Base-by-base conservation (phyloP, 1,140 invertebrate species). In the Halotydeus destructor region DNA sequence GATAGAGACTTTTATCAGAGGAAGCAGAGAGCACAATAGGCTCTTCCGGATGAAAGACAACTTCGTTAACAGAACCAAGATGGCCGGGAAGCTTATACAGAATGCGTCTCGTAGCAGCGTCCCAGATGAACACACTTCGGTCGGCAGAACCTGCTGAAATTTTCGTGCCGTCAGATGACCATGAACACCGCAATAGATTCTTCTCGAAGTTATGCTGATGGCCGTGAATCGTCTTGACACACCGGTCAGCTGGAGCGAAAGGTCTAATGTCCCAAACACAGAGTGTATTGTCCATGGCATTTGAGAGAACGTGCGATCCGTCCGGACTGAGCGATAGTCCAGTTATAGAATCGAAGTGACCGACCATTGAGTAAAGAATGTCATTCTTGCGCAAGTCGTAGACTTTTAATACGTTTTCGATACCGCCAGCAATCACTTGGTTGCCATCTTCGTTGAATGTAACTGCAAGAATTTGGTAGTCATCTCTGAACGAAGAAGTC, bases 161-260 rank as follows among this genome's bases (percentile, higher is more conserved):
- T 62, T 77, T 76, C 34, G 71, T 75, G 55, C 83, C 82, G 69
- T 82, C 71, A 1, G 73, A 68, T 1, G 85, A 79, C 88, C 88
- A 96, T 0, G 74, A 64, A 60, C 84, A 89, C 14, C 78, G 64
- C 16, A 94, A 58, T 33, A 93, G 63, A 63, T 82, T 83, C 72
- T 91, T 93, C 67, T 97, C 91, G 67, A 94, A 98, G 63, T 94
- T 96, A 61, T 97, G 89, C 54, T 89, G 84, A 67, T 96, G 85
- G 0, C 89, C 89, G 44, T 69, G 68, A 44, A 97, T 72, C 27
- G 93, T 74, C 65, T 93, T 91, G 0, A 93, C 76, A 61, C 86
- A 94, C 47, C 93, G 68, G 54, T 97, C 85, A 36, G 74, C 72
- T 1, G 85, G 81, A 2, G 69, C 70, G 59, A 69, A 76, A 28